A percentile compares a stretch with the other conserved stretches of the same genome.
These are phyloP conservation scores for Galaxea fascicularis DNA, from an alignment of 92 coral and sea anemone genomes.

Conservation along the genomic window DNA sequence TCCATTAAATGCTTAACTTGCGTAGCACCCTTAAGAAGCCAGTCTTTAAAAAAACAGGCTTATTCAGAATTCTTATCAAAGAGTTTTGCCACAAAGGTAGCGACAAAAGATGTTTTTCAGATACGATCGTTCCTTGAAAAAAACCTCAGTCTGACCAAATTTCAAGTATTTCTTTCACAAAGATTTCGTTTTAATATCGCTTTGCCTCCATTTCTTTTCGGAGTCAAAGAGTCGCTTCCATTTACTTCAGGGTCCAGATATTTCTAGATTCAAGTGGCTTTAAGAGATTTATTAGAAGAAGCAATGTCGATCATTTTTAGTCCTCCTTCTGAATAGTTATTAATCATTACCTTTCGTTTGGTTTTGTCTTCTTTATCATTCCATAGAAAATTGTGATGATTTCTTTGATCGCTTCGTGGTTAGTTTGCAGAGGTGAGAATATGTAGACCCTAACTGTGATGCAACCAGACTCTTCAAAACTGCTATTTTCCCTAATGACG, in stretches of 20 bases:
- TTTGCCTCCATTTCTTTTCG: slow-evolving; percentile 1
- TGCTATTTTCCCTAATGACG: slow-evolving; percentile 1
- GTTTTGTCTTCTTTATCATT: slow-evolving; percentile 49
- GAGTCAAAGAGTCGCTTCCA: slow-evolving; percentile 22
- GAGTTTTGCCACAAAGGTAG: slow-evolving; percentile 7
- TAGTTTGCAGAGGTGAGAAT: slow-evolving; percentile 18
- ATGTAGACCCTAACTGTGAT: neutral
- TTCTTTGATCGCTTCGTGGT: neutral
- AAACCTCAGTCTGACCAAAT: slow-evolving; percentile 8
- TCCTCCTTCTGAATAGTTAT: slow-evolving; percentile 9
- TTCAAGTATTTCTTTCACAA: slow-evolving; percentile 7
- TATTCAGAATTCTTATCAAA: slow-evolving; percentile 2
- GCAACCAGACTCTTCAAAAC: neutral
- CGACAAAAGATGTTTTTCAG: neutral
- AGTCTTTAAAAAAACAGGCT: neutral
- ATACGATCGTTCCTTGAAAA: neutral
- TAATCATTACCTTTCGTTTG: slow-evolving; percentile 23
- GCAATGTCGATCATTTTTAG: no score
- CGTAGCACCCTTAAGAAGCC: neutral
- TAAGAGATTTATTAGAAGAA: slow-evolving; percentile 59
- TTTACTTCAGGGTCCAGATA: slow-evolving; percentile 47
- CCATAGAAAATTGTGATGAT: slow-evolving; percentile 23
- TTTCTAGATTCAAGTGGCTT: slow-evolving; percentile 45
- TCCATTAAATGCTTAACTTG: neutral
- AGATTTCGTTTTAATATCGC: slow-evolving; percentile 4